Conservation (phyloP, 1,140 invertebrate species). For the Euschistus heros region DNA sequence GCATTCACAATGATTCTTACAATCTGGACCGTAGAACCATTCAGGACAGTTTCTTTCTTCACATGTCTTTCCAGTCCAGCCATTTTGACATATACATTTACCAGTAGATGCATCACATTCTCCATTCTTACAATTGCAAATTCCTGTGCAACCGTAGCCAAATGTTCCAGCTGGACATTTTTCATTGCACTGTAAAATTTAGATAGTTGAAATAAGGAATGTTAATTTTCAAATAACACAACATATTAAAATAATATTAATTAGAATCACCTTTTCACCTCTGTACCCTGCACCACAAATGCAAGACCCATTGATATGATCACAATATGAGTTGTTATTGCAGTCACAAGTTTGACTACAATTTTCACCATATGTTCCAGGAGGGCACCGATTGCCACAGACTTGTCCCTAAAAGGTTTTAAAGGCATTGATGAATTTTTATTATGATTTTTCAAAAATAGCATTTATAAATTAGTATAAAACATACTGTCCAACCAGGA, state of each 20-base stretch:
- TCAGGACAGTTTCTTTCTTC: conserved; percentile 51
- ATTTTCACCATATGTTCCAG: conserved; percentile 58
- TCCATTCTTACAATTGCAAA: conserved; percentile 68
- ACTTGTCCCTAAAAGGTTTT: conserved; percentile 45
- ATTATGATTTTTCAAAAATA: neutral
- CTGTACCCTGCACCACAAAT: conserved; percentile 63
- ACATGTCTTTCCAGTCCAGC: conserved; percentile 66
- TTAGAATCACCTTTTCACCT: conserved; percentile 51
- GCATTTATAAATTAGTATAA: neutral
- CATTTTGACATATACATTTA: conserved; percentile 50
- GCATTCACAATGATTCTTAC: conserved; percentile 64
- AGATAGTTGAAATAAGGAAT: conserved; percentile 7
- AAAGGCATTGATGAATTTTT: neutral
- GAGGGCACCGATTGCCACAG: conserved; percentile 61
- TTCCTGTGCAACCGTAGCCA: conserved; percentile 60
- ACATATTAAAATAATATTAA: neutral
- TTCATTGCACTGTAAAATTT: conserved; percentile 52
- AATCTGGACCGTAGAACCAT: conserved; percentile 56
- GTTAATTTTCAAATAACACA: neutral
- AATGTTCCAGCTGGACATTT: conserved; percentile 62
- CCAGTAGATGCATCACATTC: conserved; percentile 62
- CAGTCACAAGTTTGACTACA: conserved; percentile 74
- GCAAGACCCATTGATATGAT: conserved; percentile 66
- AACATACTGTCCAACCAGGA: conserved; percentile 62
- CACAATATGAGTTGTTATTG: conserved; percentile 70